Evolutionary conservation across 2,113 vertebrate genomes (phyloP), one percentile per base, ranked within the genome.

Genomic region (Penelope pileata): DNA sequence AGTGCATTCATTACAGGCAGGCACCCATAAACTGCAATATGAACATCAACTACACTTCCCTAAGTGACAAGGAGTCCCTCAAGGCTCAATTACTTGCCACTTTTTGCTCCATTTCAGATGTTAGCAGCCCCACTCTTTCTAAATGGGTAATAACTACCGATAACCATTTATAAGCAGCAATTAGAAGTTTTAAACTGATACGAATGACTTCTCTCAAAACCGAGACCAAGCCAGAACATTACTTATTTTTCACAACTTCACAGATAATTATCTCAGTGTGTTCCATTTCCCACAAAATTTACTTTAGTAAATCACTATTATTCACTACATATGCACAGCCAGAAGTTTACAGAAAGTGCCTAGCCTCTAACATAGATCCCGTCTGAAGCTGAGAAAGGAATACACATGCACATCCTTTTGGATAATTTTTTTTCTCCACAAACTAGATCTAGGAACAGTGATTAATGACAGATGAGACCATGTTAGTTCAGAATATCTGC

Each of bases 41-140:
- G 93, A 97, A 74, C 90, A 96, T 90, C 93, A 96, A 77, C 67
- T 90, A 40, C 62, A 80, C 72, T 95, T 93, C 84, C 86, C 82
- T 90, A 96, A 94, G 84, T 88, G 93, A 96, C 66, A 90, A 89
- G 82, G 75, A 82, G 91, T 97, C 92, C 94, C 96, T 96, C 90
- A 90, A 96, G 94, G 93, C 90, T 96, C 95, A 97, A 95, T 97
- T 97, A 96, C 72, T 95, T 94, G 53, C 82, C 83, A 96, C 76
- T 96, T 93, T 93, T 94, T 96, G 96, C 90, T 97, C 90, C 80
- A 94, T 96, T 98, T 97, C 95, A 74, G 95, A 90, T 95, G 89
- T 74, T 96, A 95, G 89, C 93, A 96, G 91, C 72, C 79, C 56
- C 90, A 34, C 76, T 86, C 58, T 64, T 91, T 76, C 79, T 74